Base-by-base conservation (phyloP, 2,797 vertebrate species). In the Capromys pilorides region DNA sequence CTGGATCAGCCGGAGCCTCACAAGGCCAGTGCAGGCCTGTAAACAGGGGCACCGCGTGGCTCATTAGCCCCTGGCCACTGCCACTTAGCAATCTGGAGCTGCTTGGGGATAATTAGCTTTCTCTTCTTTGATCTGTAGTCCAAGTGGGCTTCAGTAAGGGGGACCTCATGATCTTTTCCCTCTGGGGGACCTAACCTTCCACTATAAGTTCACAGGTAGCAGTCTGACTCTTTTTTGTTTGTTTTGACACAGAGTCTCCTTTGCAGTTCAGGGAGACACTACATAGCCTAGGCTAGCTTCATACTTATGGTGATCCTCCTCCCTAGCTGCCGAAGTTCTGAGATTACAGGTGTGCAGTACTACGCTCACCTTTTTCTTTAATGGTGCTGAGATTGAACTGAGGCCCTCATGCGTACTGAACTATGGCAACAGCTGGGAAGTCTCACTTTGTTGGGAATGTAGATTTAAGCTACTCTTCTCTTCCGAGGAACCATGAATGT, bases 81-180 rank as follows among this genome's bases (percentile, higher is more conserved):
- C 77, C 77, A 95, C 81, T 90, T n/a, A 51, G 92, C 96, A 95
- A 94, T 93, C 94, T 88, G 83, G 69, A 57, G 75, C 59, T 5
- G 28, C 75, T 90, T 79, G 1, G 6, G 64, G 87, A 36, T 94
- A 93, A 96, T 97, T 95, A 94, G 49, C 75, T 61, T 75, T 69
- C 54, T 92, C 75, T 22, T 62, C 97, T 97, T 96, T 96, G 92
- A 94, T 94, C 90, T 86, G 13, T 84, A 36, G 21, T 78, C 86
- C 10, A 54, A 79, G 66, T 39, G 8, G 86, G 21, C 6, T 71
- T 16, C n/a, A 22, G 75, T 83, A 69, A 33, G 2, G 2, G 19
- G 31, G 51, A 67, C 33, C 24, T 14, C 31, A 9, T 4, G 31
- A 57, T 80, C 54, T 54, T 78, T 12, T 73, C 57, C 45, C 24